Conservation (phyloP, 2,797 vertebrate species). For the Cirrhinus mrigala region DNA sequence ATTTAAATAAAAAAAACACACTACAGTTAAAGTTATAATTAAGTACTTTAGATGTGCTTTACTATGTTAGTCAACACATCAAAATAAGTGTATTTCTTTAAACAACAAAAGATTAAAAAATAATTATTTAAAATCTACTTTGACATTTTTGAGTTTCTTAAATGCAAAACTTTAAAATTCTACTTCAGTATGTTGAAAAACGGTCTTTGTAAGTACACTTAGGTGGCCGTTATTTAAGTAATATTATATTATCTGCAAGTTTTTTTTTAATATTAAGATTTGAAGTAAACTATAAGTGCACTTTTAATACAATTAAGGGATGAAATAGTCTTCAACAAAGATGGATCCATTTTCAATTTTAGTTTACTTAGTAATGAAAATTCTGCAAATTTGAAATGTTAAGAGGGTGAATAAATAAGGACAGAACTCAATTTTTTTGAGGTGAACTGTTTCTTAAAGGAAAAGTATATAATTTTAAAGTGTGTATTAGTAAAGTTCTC, state of each 20-base stretch:
- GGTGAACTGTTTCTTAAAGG: background rate
- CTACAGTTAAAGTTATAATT: background rate
- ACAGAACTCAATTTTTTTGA: background rate
- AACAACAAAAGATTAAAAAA: too few species aligned
- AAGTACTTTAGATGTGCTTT: background rate
- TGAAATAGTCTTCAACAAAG: background rate
- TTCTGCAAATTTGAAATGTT: background rate
- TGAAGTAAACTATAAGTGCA: background rate
- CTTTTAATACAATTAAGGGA: background rate
- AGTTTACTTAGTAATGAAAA: background rate
- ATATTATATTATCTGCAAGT: background rate
- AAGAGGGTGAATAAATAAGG: too few species aligned
- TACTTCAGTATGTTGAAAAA: background rate
- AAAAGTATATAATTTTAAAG: too few species aligned
- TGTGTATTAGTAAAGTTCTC: background rate
- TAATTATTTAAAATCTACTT: too few species aligned
- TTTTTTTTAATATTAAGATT: background rate
- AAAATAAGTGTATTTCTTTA: background rate
- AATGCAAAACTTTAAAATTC: too few species aligned
- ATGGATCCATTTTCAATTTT: background rate
- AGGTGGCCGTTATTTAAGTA: background rate
- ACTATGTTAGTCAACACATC: background rate
- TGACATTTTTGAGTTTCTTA: background rate
- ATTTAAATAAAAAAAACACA: too few species aligned
- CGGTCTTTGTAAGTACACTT: background rate